phyloP scores from a whole-genome alignment of 2,888 invertebrate genomes.

The Zootermopsis nevadensis region DNA sequence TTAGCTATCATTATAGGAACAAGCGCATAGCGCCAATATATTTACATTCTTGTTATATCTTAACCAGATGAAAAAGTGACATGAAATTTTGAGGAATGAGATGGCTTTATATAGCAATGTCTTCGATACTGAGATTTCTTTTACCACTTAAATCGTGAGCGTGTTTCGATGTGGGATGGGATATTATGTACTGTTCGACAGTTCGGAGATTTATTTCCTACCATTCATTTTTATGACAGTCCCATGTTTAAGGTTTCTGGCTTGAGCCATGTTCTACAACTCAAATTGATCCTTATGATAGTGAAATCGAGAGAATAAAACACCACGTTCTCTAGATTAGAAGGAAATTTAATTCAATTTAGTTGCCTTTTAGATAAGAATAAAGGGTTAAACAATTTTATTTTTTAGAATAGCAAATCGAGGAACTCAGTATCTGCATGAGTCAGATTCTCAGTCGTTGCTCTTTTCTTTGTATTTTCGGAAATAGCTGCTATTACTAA shows the following conservation, averaged over 20 bases:
- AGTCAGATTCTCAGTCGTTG: no score
- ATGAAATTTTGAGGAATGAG: no score
- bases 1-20: no score
- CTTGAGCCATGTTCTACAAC: neutral
- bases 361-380: neutral
- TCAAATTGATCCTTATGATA: neutral
- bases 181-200: neutral
- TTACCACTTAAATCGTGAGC: neutral
- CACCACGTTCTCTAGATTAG: neutral
- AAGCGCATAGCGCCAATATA: no score
- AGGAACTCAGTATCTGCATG: no score
- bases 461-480: no score
- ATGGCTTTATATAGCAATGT: neutral
- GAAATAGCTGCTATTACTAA: no score
- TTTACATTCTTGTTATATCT: no score
- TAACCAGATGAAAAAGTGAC: no score
- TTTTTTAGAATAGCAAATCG: no score
- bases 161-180: neutral
- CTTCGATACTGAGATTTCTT: neutral
- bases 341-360: neutral
- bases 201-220: neutral
- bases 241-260: neutral
- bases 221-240: neutral
- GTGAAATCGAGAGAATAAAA: neutral
- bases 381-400: no score